Evolutionary conservation across 2,888 invertebrate genomes (phyloP).

Genomic region (Dasysyrphus tricinctus): DNA sequence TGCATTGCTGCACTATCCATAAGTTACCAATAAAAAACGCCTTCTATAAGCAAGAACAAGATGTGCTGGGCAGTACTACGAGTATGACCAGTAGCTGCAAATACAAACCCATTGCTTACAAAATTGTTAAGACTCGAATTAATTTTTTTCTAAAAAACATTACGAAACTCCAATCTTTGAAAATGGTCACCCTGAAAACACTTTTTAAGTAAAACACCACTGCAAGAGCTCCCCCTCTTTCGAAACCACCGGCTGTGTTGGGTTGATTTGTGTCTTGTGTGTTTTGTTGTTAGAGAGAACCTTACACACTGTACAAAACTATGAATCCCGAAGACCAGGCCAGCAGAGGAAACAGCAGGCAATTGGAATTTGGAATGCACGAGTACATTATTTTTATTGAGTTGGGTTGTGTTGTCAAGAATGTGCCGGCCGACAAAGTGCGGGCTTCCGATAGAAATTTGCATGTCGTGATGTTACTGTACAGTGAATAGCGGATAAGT

Average conservation of each 20-base stretch:
- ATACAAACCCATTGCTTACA: too few species aligned
- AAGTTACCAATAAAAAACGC: too few species aligned
- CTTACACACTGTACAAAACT: constrained; percentile 66
- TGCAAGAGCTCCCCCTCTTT: not conserved
- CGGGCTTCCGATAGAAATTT: constrained; percentile 40
- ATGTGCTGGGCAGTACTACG: too few species aligned
- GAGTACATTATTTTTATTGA: constrained; percentile 26
- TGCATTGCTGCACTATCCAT: too few species aligned
- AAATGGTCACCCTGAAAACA: not conserved
- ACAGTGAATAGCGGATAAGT: constrained; percentile 6
- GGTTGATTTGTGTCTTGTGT: constrained; percentile 3
- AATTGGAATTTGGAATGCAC: constrained; percentile 27
- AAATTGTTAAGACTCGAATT: too few species aligned
- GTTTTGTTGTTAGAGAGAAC: constrained; percentile 30
- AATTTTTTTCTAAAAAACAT: too few species aligned
- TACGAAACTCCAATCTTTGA: too few species aligned
- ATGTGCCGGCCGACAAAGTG: constrained; percentile 10
- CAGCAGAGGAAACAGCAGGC: constrained; percentile 27
- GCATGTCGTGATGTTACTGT: constrained; percentile 28
- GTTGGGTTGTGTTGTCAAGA: constrained; percentile 35
- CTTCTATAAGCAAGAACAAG: too few species aligned
- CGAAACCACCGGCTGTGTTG: not conserved
- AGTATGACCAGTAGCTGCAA: too few species aligned
- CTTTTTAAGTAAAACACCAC: not conserved
- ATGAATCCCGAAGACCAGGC: constrained; percentile 63